phyloP scores from a whole-genome alignment of 2,888 invertebrate species.

The Dione vanillae region DNA sequence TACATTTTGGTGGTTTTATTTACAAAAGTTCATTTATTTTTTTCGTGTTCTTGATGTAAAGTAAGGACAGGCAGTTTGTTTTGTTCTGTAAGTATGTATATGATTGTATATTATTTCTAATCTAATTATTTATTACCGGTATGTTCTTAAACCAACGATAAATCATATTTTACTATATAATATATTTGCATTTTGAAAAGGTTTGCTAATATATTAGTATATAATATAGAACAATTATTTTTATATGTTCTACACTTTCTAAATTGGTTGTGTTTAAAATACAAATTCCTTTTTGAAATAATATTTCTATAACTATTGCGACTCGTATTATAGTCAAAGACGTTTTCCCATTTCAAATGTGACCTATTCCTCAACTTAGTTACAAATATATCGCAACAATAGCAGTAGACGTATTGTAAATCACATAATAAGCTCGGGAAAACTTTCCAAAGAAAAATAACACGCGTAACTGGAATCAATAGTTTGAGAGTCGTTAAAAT shows the following conservation, averaged over 20 bases:
- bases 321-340: neutral
- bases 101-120: too few species aligned
- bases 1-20: neutral
- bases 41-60: neutral
- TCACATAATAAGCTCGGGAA: constrained; percentile 16
- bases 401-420: constrained; percentile 14
- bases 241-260: too few species aligned
- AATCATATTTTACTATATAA: too few species aligned
- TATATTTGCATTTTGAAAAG: too few species aligned
- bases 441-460: constrained; percentile 25
- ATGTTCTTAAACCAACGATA: too few species aligned
- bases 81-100: too few species aligned
- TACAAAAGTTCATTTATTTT: neutral
- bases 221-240: too few species aligned
- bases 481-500: constrained; percentile 49
- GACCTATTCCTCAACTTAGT: constrained; percentile 18
- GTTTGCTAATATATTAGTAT: too few species aligned
- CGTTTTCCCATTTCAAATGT: neutral
- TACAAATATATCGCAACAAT: constrained; percentile 10
- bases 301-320: neutral
- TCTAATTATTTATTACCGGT: too few species aligned
- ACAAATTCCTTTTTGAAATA: neutral
- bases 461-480: constrained; percentile 45
- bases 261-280: neutral
- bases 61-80: too few species aligned